phyloP scores from a whole-genome alignment of 2,797 vertebrate genomes.

The Xenentodon cancila region DNA sequence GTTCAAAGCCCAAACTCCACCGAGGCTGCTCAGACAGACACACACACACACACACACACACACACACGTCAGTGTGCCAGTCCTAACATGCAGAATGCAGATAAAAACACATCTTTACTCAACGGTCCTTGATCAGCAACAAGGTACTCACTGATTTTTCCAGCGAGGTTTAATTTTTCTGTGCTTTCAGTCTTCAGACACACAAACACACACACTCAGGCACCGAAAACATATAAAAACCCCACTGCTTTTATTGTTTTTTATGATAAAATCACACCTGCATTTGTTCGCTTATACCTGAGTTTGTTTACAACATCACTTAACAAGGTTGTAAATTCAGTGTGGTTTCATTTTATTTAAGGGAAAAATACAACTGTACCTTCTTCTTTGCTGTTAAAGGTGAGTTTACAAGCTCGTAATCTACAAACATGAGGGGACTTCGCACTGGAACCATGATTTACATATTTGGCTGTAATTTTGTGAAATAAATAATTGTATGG shows the following conservation, averaged over 20 bases:
- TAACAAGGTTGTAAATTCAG: too few relatives aligned
- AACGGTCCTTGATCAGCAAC: constrained; percentile 70
- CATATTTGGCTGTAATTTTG: too few relatives aligned
- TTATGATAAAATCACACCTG: too few relatives aligned
- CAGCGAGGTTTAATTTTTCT: constrained; percentile 65
- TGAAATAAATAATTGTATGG: too few relatives aligned
- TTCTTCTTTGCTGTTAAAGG: too few relatives aligned
- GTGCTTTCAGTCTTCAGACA: constrained; percentile 53
- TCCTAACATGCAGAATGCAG: constrained; percentile 14
- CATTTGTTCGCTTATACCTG: too few relatives aligned
- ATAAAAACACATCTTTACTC: constrained; percentile 50
- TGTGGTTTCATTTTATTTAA: neutral
- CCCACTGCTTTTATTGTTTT: neutral
- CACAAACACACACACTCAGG: constrained; percentile 40
- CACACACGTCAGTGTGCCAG: too few relatives aligned
- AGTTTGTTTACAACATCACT: too few relatives aligned
- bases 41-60: constrained; percentile 11
- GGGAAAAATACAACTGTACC: neutral
- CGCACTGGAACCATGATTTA: too few relatives aligned
- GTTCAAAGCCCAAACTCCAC: constrained; percentile 58
- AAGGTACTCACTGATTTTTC: constrained; percentile 52
- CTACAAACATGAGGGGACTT: too few relatives aligned
- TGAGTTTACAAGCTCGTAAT: too few relatives aligned
- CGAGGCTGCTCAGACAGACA: constrained; percentile 28
- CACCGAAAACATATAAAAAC: constrained; percentile 37